These are phyloP conservation scores for Caenorhabditis zanzibari DNA, from an alignment of 2,888 invertebrate species.

Conservation along the genomic window DNA sequence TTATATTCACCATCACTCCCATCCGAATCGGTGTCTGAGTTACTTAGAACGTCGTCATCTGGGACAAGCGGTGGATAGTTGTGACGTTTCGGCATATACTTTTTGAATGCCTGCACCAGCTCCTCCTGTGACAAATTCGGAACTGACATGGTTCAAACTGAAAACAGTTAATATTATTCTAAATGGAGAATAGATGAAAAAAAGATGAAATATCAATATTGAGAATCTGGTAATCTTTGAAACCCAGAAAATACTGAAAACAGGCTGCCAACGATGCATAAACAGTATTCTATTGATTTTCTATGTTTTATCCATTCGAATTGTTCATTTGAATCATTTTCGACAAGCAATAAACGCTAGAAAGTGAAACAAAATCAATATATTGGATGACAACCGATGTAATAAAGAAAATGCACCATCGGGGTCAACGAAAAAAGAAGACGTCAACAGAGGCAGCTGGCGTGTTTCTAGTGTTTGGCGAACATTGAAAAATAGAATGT, in stretches of 20 bases:
- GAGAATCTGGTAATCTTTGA: too few relatives aligned
- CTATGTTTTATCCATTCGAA: neutral
- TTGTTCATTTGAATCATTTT: neutral
- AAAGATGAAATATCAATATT: too few relatives aligned
- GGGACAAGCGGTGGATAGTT: conserved; percentile 30
- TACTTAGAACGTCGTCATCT: neutral
- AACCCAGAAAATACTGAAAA: neutral
- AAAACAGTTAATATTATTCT: neutral
- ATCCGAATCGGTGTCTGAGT: conserved; percentile 31
- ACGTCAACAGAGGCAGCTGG: neutral
- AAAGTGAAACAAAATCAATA: neutral
- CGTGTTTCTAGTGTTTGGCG: conserved; percentile 1
- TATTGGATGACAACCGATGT: neutral
- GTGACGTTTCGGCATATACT: conserved; percentile 40
- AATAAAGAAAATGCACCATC: neutral
- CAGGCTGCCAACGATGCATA: too few relatives aligned
- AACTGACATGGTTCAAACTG: neutral
- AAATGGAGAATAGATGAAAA: too few relatives aligned
- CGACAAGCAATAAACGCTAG: neutral
- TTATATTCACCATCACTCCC: conserved; percentile 33
- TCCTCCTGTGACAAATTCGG: conserved; percentile 24
- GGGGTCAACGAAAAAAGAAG: neutral
- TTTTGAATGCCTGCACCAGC: conserved; percentile 22
- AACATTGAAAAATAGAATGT: too few relatives aligned
- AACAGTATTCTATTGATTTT: too few relatives aligned